Base-by-base conservation (phyloP, 1,140 invertebrate species). In the Drosophila serrata region DNA sequence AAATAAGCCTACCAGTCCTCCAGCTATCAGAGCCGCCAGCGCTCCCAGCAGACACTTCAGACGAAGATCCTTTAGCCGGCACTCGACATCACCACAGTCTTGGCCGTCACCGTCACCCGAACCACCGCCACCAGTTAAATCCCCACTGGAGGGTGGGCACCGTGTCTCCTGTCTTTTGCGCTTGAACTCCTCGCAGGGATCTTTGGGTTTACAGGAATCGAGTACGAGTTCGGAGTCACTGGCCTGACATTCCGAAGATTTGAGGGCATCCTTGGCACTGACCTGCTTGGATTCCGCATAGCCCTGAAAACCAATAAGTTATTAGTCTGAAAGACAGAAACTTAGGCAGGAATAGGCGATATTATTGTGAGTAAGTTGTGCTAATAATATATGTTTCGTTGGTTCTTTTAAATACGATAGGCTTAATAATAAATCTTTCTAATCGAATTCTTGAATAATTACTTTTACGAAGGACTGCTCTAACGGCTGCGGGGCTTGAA, bases 21-120 rank as follows among this genome's bases (percentile, higher is more conserved):
- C 91, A 5, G 80, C 65, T 5, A 92, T 48, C 1, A 92, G 56
- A 0, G 85, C 88, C 2, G 82, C 91, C 17, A 92, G 27, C 0
- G 81, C 72, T 11, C 65, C 82, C 12, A 90, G 6, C 1, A 92
- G 4, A 37, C 79, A 84, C 39, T 79, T 65, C 4, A 81, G 39
- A 7, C 85, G 75, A 0, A 82, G 27, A 12, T 67, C 46, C n/a
- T 40, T 77, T 5, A 64, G 37, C 24, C 49, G 57, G 12, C 75
- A 64, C 8, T 82, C 75, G 24, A 4, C 13, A 35, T 13, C 9
- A 19, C 39, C 19, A 1, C 40, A 24, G 2, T 24, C 60, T 4
- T 45, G 67, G 1, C 40, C 62, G 15, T 15, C 6, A 6, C 40
- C n/a, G 1, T 7, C 3, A 4, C n/a, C n/a, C 4, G 7, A 0